These are phyloP conservation scores for Enchytraeus crypticus DNA, from an alignment of 2,888 invertebrate species.

Conservation along the genomic window DNA sequence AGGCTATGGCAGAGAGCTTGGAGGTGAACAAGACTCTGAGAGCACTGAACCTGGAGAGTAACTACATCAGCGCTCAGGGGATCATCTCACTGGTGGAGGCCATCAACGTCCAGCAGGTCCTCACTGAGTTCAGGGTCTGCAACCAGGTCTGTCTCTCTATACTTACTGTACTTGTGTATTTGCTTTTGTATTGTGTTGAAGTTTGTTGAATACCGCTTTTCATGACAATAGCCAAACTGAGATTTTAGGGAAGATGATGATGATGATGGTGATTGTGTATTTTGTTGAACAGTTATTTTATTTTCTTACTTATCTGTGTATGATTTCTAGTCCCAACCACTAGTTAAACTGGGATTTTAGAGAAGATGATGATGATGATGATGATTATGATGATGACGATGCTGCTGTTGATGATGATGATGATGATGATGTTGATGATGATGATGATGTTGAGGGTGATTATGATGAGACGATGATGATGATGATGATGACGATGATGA, in stretches of 20 bases:
- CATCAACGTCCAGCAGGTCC: conserved; percentile 72
- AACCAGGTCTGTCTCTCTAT: conserved; percentile 70
- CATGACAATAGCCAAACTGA: too few relatives aligned
- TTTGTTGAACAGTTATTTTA: too few relatives aligned
- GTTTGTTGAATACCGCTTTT: background rate
- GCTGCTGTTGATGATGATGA: background rate
- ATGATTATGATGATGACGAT: too few relatives aligned
- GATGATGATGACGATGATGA: background rate
- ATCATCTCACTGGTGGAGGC: conserved; percentile 77
- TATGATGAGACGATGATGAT: too few relatives aligned
- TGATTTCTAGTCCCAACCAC: too few relatives aligned
- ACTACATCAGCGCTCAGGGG: conserved; percentile 83
- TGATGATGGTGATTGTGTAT: too few relatives aligned
- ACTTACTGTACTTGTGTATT: background rate
- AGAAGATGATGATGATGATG: too few relatives aligned
- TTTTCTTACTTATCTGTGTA: too few relatives aligned
- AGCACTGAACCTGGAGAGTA: conserved; percentile 77
- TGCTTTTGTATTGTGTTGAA: background rate
- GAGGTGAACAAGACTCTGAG: conserved; percentile 50
- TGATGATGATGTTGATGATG: background rate
- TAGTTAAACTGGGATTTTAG: too few relatives aligned
- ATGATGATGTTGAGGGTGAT: too few relatives aligned
- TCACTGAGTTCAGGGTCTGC: conserved; percentile 90
- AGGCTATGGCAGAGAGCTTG: conserved; percentile 57
- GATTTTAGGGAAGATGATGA: too few relatives aligned